phyloP scores from a whole-genome alignment of 2,797 vertebrate species.

The Clamator glandarius region DNA sequence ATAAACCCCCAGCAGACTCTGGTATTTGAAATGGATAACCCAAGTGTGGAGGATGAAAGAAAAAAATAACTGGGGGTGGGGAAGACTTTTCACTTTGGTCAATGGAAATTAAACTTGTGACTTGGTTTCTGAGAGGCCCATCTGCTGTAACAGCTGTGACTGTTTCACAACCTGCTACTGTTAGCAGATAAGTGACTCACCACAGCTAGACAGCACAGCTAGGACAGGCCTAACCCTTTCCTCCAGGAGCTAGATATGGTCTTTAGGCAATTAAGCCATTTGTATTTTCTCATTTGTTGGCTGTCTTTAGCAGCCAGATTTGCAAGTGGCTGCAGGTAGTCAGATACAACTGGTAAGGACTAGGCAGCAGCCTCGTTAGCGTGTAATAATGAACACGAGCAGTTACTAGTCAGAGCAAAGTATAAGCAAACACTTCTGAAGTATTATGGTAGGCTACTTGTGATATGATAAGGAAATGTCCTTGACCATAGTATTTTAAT shows the following conservation, averaged over 20 bases:
- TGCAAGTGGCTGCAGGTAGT: neutral
- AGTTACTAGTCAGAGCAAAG: neutral
- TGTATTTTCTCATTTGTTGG: neutral
- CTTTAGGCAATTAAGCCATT: neutral
- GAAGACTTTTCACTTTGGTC: neutral
- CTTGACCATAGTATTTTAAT: neutral
- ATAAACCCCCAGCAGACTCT: neutral
- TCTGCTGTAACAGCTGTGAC: slow-evolving; percentile 59
- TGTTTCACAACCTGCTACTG: slow-evolving; percentile 68
- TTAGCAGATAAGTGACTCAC: slow-evolving; percentile 63
- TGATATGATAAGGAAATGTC: neutral
- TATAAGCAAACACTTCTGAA: neutral
- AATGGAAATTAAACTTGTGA: slow-evolving; percentile 79
- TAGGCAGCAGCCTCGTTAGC: neutral
- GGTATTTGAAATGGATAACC: neutral
- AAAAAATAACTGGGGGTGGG: neutral
- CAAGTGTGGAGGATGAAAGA: neutral
- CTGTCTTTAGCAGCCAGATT: neutral
- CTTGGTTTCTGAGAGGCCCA: slow-evolving; percentile 57
- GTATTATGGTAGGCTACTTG: neutral
- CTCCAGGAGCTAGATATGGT: neutral
- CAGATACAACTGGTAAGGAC: neutral
- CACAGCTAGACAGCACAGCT: no score
- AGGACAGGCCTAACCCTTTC: neutral
- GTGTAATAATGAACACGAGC: neutral